These are phyloP conservation scores for Nansenia antarctica DNA, from an alignment of 2,113 vertebrate species.

Conservation along the genomic window DNA sequence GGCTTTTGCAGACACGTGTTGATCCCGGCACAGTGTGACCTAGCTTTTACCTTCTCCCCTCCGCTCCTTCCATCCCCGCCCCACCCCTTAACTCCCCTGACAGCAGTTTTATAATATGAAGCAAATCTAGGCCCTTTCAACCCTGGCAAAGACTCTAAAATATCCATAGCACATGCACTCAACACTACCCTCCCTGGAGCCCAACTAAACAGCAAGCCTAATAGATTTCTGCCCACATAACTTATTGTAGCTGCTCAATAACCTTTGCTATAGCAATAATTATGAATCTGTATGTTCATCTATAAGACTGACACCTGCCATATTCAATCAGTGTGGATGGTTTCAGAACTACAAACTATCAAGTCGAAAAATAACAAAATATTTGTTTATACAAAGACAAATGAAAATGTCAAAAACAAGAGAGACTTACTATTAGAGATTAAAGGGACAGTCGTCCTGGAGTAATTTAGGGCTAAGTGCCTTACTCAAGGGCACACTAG, in stretches of 20 bases:
- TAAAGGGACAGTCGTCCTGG: neutral
- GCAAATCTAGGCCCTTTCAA: slow-evolving; percentile 32
- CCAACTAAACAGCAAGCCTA: neutral
- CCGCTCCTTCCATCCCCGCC: no score
- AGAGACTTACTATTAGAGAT: neutral
- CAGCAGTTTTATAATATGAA: slow-evolving; percentile 46
- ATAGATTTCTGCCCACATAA: neutral
- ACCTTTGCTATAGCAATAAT: neutral
- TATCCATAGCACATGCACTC: slow-evolving; percentile 23
- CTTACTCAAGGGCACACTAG: no score
- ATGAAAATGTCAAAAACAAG: neutral
- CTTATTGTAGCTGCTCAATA: neutral
- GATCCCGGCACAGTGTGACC: slow-evolving; percentile 62
- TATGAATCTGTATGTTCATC: no score
- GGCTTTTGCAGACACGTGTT: slow-evolving; percentile 74
- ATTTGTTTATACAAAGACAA: neutral
- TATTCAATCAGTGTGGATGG: neutral
- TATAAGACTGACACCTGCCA: neutral
- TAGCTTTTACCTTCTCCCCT: slow-evolving; percentile 63
- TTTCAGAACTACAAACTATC: neutral
- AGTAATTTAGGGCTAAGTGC: no score
- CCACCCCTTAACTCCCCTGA: slow-evolving; percentile 46
- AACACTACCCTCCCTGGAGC: slow-evolving; percentile 20
- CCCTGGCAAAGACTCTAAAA: slow-evolving; percentile 32
- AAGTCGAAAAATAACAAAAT: neutral